A percentile compares a stretch with the other conserved stretches of the same genome.
Evolutionary conservation across 2,113 vertebrate species (phyloP).

Genomic region (Aramus guarauna): DNA sequence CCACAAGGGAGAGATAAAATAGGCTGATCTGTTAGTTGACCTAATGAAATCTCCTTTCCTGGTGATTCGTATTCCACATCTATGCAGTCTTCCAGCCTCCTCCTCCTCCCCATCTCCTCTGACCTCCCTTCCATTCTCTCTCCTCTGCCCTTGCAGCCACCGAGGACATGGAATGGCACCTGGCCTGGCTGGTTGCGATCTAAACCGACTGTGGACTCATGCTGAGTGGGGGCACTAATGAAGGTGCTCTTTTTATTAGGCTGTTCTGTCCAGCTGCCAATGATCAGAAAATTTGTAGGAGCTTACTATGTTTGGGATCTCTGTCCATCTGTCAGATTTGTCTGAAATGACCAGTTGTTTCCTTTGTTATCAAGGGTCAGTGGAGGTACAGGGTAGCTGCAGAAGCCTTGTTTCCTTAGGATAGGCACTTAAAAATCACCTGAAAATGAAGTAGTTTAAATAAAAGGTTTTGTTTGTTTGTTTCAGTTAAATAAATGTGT

Average conservation of each 20-base stretch:
- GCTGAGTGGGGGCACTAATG: background rate
- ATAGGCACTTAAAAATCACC: background rate
- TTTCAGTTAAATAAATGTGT: background rate
- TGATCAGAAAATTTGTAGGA: background rate
- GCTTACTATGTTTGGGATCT: background rate
- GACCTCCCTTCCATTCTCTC: background rate
- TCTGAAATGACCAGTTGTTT: background rate
- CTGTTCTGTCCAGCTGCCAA: background rate
- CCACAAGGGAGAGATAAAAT: background rate
- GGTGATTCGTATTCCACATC: background rate
- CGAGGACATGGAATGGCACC: accelerated
- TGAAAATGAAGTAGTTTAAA: background rate
- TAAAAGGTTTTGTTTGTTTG: background rate
- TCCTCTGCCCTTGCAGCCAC: background rate
- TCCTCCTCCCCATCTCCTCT: background rate
- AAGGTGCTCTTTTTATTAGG: background rate
- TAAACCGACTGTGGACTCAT: background rate
- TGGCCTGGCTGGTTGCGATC: accelerated
- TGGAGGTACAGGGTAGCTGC: background rate
- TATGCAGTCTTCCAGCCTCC: accelerated
- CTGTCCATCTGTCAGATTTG: background rate
- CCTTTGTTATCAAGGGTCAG: background rate
- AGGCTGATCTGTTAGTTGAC: background rate
- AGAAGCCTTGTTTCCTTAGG: background rate
- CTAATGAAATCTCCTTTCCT: background rate